Evolutionary conservation across 1,140 invertebrate species (phyloP), one percentile per base, ranked within the genome.

Genomic region (Eupristina koningsbergeri): DNA sequence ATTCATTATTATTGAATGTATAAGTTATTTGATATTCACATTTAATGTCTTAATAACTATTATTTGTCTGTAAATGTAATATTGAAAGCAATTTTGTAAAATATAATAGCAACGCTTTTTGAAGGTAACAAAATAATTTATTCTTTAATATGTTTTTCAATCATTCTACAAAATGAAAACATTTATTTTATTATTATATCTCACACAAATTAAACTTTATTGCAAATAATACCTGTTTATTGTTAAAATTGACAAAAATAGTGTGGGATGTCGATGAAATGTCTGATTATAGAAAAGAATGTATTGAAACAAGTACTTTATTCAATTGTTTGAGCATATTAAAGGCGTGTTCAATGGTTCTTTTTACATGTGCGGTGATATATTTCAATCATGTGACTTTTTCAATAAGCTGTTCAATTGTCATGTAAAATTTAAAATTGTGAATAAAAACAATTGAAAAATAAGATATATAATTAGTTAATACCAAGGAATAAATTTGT

Each of bases 331-430:
- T 7, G 47, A 15, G 17, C 47, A 50, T 50, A 50, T 50, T 50
- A 50, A 50, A 50, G 47, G 47, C 47, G 47, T 7, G 47, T 15
- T 50, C 47, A 15, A 50, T 17, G 47, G 7, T 50, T 50, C 47
- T 50, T 50, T 50, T 17, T 50, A 17, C 7, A 50, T 50, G 13
- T 50, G 47, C 9, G 15, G 2, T 17, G 47, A 50, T 7, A 2
- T 50, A 50, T 50, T 17, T 50, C 9, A 50, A 50, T 15, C 8
- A 50, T 50, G 47, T 17, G 13, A 50, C 9, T 50, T 50, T 74
- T 76, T 76, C 47, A 50, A 76, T 34, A 76, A 22, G n/a, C n/a
- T 29, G 47, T 50, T 74, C 71, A 26, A 74, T n/a, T 74, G 71
- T 74, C 45, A 74, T 74, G 26, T 15, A 29, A 5, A 22, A 26